A percentile compares a stretch with the other conserved stretches of the same genome.
Conservation (phyloP, 2,888 invertebrate species). For the Phortica magna region DNA sequence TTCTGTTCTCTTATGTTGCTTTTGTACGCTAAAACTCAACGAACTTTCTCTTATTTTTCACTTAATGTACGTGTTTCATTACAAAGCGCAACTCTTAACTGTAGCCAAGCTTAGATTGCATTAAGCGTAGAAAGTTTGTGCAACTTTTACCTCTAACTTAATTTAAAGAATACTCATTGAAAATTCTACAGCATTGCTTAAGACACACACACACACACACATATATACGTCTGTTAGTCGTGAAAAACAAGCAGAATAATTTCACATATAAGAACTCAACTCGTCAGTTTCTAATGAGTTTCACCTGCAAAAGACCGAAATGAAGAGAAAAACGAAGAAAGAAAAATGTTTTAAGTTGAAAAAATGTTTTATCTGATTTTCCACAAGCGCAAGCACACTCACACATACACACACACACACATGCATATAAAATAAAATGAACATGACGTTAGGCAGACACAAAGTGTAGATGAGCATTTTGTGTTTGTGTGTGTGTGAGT, state of each 20-base stretch:
- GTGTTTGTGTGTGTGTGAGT: constrained; percentile 34
- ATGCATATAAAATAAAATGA: background rate
- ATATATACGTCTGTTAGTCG: background rate
- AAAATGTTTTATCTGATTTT: constrained; percentile 31
- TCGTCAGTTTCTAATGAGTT: constrained; percentile 27
- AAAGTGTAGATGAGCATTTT: constrained; percentile 10
- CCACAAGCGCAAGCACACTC: constrained; percentile 1
- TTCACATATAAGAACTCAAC: constrained; percentile 24
- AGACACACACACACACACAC: constrained; percentile 14
- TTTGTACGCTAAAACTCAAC: no score
- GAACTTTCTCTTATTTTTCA: no score
- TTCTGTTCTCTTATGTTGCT: no score
- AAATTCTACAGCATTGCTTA: constrained; percentile 21
- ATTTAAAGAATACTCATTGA: constrained; percentile 29
- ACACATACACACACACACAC: constrained; percentile 2
- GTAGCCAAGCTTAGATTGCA: background rate
- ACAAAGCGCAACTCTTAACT: no score
- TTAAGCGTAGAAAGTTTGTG: constrained; percentile 34
- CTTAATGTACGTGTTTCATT: no score
- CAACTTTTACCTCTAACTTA: constrained; percentile 57
- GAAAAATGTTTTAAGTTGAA: constrained; percentile 3
- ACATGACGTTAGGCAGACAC: constrained; percentile 3
- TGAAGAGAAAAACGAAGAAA: constrained; percentile 1
- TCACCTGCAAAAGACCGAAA: constrained; percentile 26
- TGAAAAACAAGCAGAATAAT: background rate